Evolutionary conservation across 2,113 vertebrate genomes (phyloP), one percentile per base, ranked within the genome.

Genomic region (Nicator chloris): DNA sequence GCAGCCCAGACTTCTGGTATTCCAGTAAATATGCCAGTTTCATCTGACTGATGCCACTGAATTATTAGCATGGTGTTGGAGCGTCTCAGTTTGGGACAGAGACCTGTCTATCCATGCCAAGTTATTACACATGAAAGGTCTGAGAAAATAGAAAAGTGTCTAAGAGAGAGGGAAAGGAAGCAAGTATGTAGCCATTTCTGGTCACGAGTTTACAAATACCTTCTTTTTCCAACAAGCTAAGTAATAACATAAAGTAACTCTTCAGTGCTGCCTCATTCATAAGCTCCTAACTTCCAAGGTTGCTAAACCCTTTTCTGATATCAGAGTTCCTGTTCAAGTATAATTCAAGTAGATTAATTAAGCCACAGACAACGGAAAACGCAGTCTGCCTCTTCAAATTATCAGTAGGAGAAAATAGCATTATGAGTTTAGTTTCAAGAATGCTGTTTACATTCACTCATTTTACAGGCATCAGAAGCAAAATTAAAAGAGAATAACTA

Each of bases 401-500:
- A 94, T 82, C 86, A 92, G 44, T 15, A 87, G 37, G 17, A 82
- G 27, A 76, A 94, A 81, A 88, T 26, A 49, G n/a, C 69, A 59
- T n/a, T 8, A 93, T 76, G 63, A 95, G 35, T 90, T 96, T 60
- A 37, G 60, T 95, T 95, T 94, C 80, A 88, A 82, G 31, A 82
- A 93, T 75, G 35, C 56, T 94, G 88, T 95, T 97, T 95, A 96
- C 76, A 80, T 88, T 82, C 72, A 88, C 65, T 94, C 66, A 93
- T 82, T 96, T 95, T 73, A 66, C 79, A 88, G 76, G 50, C 61
- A 50, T 72, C 1, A 4, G 56, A 44, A 95, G 85, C 64, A 84
- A 94, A 96, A 95, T 78, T 53, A 94, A 90, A 70, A 90, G 89
- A 80, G 80, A 94, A 63, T 61, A 91, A 94, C 88, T 96, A 96